Evolutionary conservation across 2,797 vertebrate genomes (phyloP).

Genomic region (Dryobates pubescens): DNA sequence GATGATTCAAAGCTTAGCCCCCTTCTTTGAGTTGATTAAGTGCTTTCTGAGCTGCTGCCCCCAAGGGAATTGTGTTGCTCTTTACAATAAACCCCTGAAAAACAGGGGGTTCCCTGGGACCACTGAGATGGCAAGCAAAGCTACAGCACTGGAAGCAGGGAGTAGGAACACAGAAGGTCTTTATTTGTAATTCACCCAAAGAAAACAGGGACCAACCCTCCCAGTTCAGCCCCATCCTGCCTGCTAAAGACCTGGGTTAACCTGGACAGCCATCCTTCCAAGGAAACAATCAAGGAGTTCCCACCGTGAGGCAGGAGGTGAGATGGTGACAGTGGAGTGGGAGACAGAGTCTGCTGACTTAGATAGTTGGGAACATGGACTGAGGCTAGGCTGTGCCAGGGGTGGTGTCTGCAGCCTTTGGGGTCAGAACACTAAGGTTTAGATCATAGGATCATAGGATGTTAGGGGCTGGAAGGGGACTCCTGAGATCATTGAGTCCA

Average conservation of each 20-base stretch:
- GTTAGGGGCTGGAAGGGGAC: no score
- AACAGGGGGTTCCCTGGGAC: neutral
- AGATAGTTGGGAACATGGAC: accelerated
- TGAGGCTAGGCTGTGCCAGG: neutral
- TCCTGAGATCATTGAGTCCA: no score
- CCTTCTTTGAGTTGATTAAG: constrained; percentile 11
- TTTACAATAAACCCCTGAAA: constrained; percentile 15
- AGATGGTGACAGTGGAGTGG: accelerated
- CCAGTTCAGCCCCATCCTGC: neutral
- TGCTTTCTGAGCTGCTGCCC: neutral
- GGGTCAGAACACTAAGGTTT: neutral
- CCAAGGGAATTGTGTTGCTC: neutral
- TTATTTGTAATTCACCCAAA: neutral
- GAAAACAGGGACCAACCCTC: neutral
- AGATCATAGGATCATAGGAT: no score
- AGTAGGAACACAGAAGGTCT: neutral
- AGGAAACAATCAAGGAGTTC: neutral
- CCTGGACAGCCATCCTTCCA: neutral
- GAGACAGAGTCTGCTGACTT: no score
- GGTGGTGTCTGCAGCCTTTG: neutral
- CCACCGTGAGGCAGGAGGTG: accelerated
- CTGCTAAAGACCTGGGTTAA: neutral
- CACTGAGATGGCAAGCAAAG: neutral
- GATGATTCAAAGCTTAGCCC: constrained; percentile 15
- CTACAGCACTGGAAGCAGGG: neutral